Percentiles rank a stretch among this genome's conserved stretches.
phyloP scores from a whole-genome alignment of 2,888 invertebrate genomes.

The Ormyrus thymus region DNA sequence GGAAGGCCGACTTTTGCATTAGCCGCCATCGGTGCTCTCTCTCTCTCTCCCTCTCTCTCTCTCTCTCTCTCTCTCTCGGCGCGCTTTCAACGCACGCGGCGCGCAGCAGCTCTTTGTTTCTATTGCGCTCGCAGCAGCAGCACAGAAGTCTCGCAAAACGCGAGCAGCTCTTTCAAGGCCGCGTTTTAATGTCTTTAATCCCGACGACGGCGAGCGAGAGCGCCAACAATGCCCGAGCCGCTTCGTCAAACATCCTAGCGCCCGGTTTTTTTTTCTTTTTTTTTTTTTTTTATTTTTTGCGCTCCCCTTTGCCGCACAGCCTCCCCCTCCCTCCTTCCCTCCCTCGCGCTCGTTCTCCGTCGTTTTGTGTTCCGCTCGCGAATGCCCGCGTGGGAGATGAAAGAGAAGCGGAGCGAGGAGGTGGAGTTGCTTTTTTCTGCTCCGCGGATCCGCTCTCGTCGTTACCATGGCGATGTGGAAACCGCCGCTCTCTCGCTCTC shows the following conservation, averaged over 20 bases:
- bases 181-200: constrained; percentile 41
- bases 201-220: not conserved
- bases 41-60: too few species aligned
- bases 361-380: not conserved
- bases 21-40: not conserved
- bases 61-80: too few species aligned
- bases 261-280: constrained; percentile 15
- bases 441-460: not conserved
- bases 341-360: constrained; percentile 8
- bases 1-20: constrained; percentile 36
- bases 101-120: constrained; percentile 12
- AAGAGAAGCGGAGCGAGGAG: constrained; percentile 27
- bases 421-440: not conserved
- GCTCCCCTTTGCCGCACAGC: too few species aligned
- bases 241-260: constrained; percentile 37
- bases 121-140: not conserved
- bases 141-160: not conserved
- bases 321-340: not conserved
- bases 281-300: constrained; percentile 9
- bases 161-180: constrained; percentile 25
- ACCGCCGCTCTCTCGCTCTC: not conserved
- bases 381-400: constrained; percentile 28
- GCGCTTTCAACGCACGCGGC: not conserved
- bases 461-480: constrained; percentile 32
- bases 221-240: constrained; percentile 31